phyloP scores from a whole-genome alignment of 2,888 invertebrate genomes.

The Drosophila picticornis region DNA sequence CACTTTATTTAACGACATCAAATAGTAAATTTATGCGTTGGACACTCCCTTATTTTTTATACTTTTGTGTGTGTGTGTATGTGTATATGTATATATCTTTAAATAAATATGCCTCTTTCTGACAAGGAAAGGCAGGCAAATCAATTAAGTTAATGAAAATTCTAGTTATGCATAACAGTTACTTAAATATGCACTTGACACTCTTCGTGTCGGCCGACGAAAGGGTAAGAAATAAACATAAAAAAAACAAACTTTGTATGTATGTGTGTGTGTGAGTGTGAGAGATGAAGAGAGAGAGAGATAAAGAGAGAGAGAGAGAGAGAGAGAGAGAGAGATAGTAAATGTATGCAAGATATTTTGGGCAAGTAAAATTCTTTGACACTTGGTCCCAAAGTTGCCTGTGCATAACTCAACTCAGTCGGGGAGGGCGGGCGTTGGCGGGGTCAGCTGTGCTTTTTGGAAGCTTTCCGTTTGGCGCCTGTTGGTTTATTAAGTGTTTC shows the following conservation, averaged over 20 bases:
- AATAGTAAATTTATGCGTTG: slow-evolving; percentile 3
- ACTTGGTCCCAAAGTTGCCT: slow-evolving; percentile 48
- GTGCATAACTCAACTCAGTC: slow-evolving; percentile 30
- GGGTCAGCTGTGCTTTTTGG: neutral
- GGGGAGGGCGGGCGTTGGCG: too few species aligned
- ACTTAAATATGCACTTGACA: slow-evolving; percentile 52
- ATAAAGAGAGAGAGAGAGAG: neutral
- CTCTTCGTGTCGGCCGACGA: slow-evolving; percentile 13
- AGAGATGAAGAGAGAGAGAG: neutral
- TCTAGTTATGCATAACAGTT: slow-evolving; percentile 54
- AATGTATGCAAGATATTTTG: slow-evolving; percentile 31
- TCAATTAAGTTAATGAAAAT: slow-evolving; percentile 72
- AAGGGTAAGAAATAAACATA: neutral
- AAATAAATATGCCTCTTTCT: neutral
- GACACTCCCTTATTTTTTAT: neutral
- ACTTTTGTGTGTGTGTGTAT: slow-evolving; percentile 5
- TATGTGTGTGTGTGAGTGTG: neutral
- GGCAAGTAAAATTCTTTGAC: slow-evolving; percentile 49
- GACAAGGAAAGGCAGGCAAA: slow-evolving; percentile 17
- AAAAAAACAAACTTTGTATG: neutral
- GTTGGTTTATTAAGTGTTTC: slow-evolving; percentile 48
- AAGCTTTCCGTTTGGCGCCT: neutral
- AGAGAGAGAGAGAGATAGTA: neutral
- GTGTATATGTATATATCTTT: neutral
- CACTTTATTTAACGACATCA: slow-evolving; percentile 3